Percentiles rank a stretch among this genome's conserved stretches.
phyloP scores from a whole-genome alignment of 2,888 invertebrate genomes.

The Leptinotarsa tumamoca region DNA sequence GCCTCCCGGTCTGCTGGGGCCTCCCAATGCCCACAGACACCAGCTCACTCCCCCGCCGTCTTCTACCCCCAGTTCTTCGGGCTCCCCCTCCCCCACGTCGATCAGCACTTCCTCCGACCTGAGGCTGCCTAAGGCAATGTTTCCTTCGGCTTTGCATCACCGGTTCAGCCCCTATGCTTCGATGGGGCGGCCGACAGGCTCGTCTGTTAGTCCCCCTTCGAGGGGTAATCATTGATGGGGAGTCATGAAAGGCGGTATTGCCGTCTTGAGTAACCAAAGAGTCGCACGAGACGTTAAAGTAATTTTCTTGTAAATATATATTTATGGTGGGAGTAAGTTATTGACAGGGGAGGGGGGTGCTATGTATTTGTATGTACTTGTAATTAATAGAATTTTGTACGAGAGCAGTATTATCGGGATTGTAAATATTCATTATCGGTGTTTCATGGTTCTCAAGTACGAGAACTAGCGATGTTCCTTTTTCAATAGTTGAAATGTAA shows the following conservation, averaged over 20 bases:
- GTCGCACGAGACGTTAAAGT: conserved; percentile 56
- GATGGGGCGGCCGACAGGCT: conserved; percentile 52
- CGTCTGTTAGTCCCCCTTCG: conserved; percentile 56
- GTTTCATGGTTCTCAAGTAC: conserved; percentile 39
- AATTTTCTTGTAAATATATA: conserved; percentile 50
- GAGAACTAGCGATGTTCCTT: conserved; percentile 53
- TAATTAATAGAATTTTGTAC: conserved; percentile 55
- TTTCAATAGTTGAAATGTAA: conserved; percentile 29
- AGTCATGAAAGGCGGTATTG: conserved; percentile 26
- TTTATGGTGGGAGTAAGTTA: conserved; percentile 28
- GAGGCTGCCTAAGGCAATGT: conserved; percentile 66
- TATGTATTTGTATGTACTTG: conserved; percentile 51
- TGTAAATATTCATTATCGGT: conserved; percentile 54
- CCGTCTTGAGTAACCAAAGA: conserved; percentile 56
- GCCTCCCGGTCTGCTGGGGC: conserved; percentile 64
- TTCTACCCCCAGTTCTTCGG: conserved; percentile 72
- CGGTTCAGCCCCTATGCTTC: conserved; percentile 67
- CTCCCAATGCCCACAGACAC: conserved; percentile 62
- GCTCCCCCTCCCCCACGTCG: conserved; percentile 70
- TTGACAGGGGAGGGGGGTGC: conserved; percentile 15
- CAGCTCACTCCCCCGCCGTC: conserved; percentile 66
- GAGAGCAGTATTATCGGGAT: conserved; percentile 58
- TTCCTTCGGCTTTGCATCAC: conserved; percentile 65
- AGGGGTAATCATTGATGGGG: conserved; percentile 57
- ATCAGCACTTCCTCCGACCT: conserved; percentile 62